Evolutionary conservation across 2,797 vertebrate genomes (phyloP), one percentile per base, ranked within the genome.

Genomic region (Novumbra hubbsi): DNA sequence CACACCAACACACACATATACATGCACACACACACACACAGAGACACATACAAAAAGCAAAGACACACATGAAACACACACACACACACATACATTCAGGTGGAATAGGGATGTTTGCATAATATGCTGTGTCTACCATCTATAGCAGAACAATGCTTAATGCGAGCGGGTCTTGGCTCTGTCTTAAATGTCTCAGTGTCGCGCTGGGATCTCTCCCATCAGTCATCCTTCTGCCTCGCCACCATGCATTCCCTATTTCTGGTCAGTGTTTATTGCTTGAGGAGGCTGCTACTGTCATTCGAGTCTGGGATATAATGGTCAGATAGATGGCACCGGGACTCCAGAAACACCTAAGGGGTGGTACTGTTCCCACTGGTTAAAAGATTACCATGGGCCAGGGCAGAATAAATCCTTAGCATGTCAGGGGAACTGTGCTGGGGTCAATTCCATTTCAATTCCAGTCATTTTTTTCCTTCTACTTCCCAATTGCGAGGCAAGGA

Each of bases 131-230:
- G 6, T 32, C 28, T 19, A 65, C 63, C 28, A 32, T 65, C 63
- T 65, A 28, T 34, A 15, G 24, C 28, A 15, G 60, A 63, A 30
- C 15, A 28, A 28, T 63, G 30, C 76, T 73, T 48, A 72, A 70
- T 73, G 80, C 71, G 78, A 83, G 76, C 78, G 81, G 48, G 65
- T 68, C 76, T 72, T 60, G 64, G 74, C 63, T 78, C 74, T 81
- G 79, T 76, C 72, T 84, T 75, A 89, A 88, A 91, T 90, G 88
- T 85, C 88, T 86, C 65, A 66, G 62, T 0, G 72, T 84, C 87
- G 88, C 87, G 72, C 50, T 0, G 84, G 87, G 81, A 81, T 45
- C 41, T 45, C 41, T 11, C 80, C 83, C 84, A 78, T 83, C 88
- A 88, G 87, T 88, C 84, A 45, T 12, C 88, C 88, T 82, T 83